Conservation (phyloP, 2,888 invertebrate species). For the Caradrina kadenii region DNA sequence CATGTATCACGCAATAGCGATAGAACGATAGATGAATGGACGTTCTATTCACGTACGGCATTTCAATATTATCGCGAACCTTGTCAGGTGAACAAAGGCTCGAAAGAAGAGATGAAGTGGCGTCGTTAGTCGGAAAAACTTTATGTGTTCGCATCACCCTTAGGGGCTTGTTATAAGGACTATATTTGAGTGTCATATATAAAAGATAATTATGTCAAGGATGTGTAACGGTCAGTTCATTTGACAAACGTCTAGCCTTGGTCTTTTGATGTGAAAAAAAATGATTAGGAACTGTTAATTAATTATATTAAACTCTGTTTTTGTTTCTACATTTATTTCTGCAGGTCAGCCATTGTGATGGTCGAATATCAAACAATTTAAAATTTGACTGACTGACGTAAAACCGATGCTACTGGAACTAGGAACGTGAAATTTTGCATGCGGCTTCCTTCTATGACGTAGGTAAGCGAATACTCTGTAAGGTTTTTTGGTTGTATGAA, state of each 20-base stretch:
- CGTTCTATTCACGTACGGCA: constrained; percentile 79
- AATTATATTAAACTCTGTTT: constrained; percentile 28
- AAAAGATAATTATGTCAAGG: constrained; percentile 75
- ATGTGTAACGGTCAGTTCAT: constrained; percentile 60
- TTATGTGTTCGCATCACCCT: constrained; percentile 50
- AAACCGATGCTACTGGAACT: no score
- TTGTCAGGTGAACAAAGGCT: constrained; percentile 85
- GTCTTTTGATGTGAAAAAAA: constrained; percentile 55
- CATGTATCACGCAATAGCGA: constrained; percentile 69
- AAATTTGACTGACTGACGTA: no score
- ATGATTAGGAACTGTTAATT: constrained; percentile 45
- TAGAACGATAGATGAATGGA: constrained; percentile 80
- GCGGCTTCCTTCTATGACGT: no score
- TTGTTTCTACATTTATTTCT: constrained; percentile 1
- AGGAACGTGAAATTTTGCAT: no score
- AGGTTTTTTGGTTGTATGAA: no score
- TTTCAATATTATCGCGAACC: constrained; percentile 87
- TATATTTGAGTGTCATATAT: constrained; percentile 56
- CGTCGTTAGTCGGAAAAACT: constrained; percentile 78
- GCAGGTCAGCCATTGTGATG: neutral
- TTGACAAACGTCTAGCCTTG: constrained; percentile 66
- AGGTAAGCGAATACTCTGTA: no score
- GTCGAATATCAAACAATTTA: neutral
- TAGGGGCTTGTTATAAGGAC: constrained; percentile 53
- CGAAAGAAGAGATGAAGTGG: constrained; percentile 80